Base-by-base conservation (phyloP, 2,888 invertebrate species). In the Lamproptera curius region DNA sequence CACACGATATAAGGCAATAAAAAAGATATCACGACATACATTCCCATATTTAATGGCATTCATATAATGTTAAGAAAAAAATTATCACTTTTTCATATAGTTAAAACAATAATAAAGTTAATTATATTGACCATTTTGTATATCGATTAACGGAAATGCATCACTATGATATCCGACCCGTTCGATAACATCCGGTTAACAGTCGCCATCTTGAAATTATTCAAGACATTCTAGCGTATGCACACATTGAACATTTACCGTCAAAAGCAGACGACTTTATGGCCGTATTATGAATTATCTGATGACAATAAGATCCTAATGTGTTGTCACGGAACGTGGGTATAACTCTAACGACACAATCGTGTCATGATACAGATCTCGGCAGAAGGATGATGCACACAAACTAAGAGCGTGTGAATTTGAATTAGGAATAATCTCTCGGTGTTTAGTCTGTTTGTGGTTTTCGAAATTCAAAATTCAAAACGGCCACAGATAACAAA, bases 241-340 rank as follows among this genome's bases (percentile, higher is more conserved):
- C n/a, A 31, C 6, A 31, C 11, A 31, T 31, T 31, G 6, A 31
- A 31, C 3, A 31, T 31, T 11, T 14, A 39, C 14, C 14, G 14
- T 26, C 10, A 16, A 26, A 39, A 26, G 31, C 14, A 28, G 31
- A 42, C 20, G 16, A 1, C 0, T 33, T 42, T 17, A 42, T 13
- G 16, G 13, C 11, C n/a, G 26, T 36, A 43, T 26, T 26, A 16
- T 26, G 26, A n/a, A 35, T 43, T 43, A 23, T 8, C 8, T 15
- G 13, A 43, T 15, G 16, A 26, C 6, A 36, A 36, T 9, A n/a
- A 16, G 6, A 35, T 11, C 11, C 5, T 11, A 38, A 45, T 34
- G 23, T 39, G 39, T 40, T 10, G 23, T 16, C 39, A 39, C 6
- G 2, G 34, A 15, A 40, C 39, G 39, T 40, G 40, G 13, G 13